Conservation (phyloP, 2,888 invertebrate species). For the Xestia sexstrigata region DNA sequence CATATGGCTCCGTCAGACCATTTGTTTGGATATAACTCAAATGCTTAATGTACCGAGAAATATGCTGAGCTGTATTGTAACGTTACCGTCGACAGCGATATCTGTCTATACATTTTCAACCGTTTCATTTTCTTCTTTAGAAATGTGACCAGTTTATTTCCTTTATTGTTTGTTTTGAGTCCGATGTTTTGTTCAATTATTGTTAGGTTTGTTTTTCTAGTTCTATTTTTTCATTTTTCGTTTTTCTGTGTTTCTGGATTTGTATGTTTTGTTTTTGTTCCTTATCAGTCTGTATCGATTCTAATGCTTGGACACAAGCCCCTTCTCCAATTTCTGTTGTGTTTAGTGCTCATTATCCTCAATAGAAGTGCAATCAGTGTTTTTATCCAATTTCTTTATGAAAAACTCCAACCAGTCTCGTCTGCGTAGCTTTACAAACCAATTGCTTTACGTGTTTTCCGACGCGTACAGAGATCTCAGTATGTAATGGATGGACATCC, state of each 20-base stretch:
- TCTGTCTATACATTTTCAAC: slow-evolving; percentile 33
- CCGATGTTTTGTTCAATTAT: slow-evolving; percentile 12
- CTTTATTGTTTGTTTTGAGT: slow-evolving; percentile 17
- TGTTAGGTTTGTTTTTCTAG: slow-evolving; percentile 4
- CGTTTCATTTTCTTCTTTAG: slow-evolving; percentile 27
- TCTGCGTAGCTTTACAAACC: neutral
- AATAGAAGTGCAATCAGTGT: neutral
- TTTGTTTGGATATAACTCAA: slow-evolving; percentile 74
- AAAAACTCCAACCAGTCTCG: neutral
- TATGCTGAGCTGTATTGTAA: slow-evolving; percentile 68
- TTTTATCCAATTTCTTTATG: neutral
- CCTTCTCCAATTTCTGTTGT: neutral
- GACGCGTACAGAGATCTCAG: neutral
- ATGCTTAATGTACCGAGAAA: slow-evolving; percentile 73
- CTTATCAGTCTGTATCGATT: neutral
- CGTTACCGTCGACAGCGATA: slow-evolving; percentile 39
- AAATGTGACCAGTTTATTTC: slow-evolving; percentile 16
- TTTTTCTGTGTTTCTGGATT: neutral
- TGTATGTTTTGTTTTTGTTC: neutral
- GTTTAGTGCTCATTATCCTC: neutral
- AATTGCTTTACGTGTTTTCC: neutral
- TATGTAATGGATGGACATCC: neutral
- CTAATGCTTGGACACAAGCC: neutral
- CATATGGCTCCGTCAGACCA: slow-evolving; percentile 73
- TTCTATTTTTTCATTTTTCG: neutral